Percentiles rank a stretch among this genome's conserved stretches.
phyloP scores from a whole-genome alignment of 2,888 invertebrate species.

The Trachelus troglodyta region DNA sequence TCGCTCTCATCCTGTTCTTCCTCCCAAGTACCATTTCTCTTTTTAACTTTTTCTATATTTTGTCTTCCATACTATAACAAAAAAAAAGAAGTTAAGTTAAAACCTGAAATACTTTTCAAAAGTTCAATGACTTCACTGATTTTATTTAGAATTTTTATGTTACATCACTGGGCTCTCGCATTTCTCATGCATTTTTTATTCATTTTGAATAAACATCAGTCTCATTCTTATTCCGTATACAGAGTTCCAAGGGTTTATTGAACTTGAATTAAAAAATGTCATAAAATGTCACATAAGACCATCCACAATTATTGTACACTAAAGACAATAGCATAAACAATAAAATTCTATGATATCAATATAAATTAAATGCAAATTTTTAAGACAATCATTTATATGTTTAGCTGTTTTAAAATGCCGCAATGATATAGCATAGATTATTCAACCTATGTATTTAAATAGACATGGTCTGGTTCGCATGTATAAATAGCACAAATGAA shows the following conservation, averaged over 20 bases:
- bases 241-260: not conserved
- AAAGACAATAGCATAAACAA: no score
- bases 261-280: not conserved
- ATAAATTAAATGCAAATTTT: not conserved
- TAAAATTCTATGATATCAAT: no score
- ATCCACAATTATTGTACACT: no score
- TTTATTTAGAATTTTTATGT: not conserved
- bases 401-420: not conserved
- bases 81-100: conserved; percentile 11
- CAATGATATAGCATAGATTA: not conserved
- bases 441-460: not conserved
- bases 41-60: conserved; percentile 79
- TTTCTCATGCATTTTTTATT: not conserved
- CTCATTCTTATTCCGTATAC: not conserved
- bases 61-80: conserved; percentile 82
- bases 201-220: not conserved
- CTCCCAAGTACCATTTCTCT: conserved; percentile 67
- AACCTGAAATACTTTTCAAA: no score
- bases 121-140: not conserved
- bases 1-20: conserved; percentile 70
- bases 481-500: not conserved
- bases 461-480: not conserved
- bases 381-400: not conserved
- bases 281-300: no score
- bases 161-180: not conserved